A percentile compares a stretch with the other conserved stretches of the same genome.
phyloP scores from a whole-genome alignment of 2,888 invertebrate genomes.

The Rotaria magnacalcarata region DNA sequence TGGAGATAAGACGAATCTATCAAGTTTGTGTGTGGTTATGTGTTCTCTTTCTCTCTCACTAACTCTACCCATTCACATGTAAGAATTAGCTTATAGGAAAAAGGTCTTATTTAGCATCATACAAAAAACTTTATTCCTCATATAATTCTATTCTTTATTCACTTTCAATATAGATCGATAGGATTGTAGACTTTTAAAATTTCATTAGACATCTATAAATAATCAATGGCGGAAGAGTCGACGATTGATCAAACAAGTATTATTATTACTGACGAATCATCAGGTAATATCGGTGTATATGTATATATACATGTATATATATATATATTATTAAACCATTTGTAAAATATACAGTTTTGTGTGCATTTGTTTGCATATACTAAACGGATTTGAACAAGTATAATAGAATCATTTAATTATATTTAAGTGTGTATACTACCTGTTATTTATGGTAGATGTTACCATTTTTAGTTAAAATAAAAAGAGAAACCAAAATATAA shows the following conservation, averaged over 20 bases:
- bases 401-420: not conserved
- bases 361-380: not conserved
- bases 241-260: not conserved
- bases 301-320: too few species aligned
- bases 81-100: not conserved
- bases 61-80: not conserved
- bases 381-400: not conserved
- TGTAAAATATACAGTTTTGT: not conserved
- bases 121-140: not conserved
- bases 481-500: not conserved
- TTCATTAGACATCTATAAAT: not conserved
- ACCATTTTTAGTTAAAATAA: not conserved
- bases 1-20: slow-evolving; percentile 2
- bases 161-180: not conserved
- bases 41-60: not conserved
- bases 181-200: not conserved
- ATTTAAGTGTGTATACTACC: not conserved
- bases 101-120: not conserved
- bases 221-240: not conserved
- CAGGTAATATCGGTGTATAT: not conserved
- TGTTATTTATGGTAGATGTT: not conserved
- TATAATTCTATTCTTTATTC: not conserved
- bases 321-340: not conserved
- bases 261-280: not conserved
- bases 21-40: not conserved